phyloP scores from a whole-genome alignment of 2,888 invertebrate genomes.

The Seira sanloemensis region DNA sequence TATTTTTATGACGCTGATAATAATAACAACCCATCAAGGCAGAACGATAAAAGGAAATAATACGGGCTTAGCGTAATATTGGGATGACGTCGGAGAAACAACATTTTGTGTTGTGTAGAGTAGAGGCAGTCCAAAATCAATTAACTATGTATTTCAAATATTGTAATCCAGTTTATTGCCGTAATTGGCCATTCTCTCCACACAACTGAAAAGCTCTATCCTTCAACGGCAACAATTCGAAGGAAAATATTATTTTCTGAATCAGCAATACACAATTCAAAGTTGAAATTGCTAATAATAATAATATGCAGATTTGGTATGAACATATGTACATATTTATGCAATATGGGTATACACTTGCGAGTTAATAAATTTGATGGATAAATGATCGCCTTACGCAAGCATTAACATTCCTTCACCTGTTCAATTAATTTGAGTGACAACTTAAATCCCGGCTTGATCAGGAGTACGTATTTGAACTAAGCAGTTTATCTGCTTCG shows the following conservation, averaged over 20 bases:
- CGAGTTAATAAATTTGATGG: not conserved
- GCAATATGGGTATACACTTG: too few species aligned
- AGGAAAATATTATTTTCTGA: too few species aligned
- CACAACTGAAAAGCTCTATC: too few species aligned
- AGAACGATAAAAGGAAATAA: not conserved
- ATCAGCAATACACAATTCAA: not conserved
- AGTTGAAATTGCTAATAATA: not conserved
- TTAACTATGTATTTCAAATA: not conserved
- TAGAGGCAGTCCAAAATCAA: not conserved
- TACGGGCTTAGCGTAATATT: not conserved
- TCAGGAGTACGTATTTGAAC: conserved; percentile 4
- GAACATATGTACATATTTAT: too few species aligned
- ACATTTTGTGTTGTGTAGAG: too few species aligned
- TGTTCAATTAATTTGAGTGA: not conserved
- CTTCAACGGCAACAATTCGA: too few species aligned
- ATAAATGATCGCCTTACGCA: not conserved
- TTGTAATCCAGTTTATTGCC: not conserved
- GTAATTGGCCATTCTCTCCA: too few species aligned
- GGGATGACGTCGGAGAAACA: not conserved
- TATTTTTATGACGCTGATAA: not conserved
- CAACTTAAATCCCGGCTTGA: conserved; percentile 1
- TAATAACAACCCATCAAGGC: not conserved
- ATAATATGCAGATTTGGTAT: too few species aligned
- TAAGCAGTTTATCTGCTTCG: too few species aligned
- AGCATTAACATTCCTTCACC: not conserved